Evolutionary conservation across 2,888 invertebrate species (phyloP).

Genomic region (Ormyrus nitidulus): DNA sequence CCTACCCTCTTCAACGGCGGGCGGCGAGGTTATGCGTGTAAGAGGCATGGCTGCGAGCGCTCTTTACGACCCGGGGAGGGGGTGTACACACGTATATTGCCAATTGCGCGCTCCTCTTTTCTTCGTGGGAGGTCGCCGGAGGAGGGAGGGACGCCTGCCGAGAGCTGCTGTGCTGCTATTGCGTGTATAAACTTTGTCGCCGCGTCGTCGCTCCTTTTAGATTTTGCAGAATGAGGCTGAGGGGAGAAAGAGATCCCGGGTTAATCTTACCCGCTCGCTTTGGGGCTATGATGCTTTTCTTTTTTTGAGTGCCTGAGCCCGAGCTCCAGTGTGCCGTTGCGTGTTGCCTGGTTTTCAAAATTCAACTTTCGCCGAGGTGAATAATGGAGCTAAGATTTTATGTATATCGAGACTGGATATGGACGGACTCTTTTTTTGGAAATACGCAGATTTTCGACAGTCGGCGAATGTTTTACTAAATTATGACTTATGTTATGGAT

Average conservation of each 20-base stretch:
- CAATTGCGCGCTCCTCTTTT: slow-evolving; percentile 41
- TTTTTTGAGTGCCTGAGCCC: neutral
- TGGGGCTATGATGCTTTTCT: neutral
- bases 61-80: neutral
- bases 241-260: neutral
- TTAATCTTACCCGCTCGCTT: neutral
- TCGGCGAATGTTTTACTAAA: too few relatives aligned
- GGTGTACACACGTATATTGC: slow-evolving; percentile 34
- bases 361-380: too few relatives aligned
- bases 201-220: slow-evolving; percentile 19
- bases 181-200: slow-evolving; percentile 46
- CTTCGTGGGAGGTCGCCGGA: neutral
- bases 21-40: neutral
- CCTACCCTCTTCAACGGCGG: too few relatives aligned
- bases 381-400: too few relatives aligned
- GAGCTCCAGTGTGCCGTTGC: neutral
- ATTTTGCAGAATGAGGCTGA: slow-evolving; percentile 9
- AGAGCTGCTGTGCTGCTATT: slow-evolving; percentile 5
- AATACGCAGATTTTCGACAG: too few relatives aligned
- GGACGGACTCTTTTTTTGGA: too few relatives aligned
- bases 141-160: neutral
- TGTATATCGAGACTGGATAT: too few relatives aligned
- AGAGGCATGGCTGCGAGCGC: neutral
- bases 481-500: too few relatives aligned
- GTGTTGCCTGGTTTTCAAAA: too few relatives aligned